A percentile compares a stretch with the other conserved stretches of the same genome.
These are phyloP conservation scores for Notodonta ziczac DNA, from an alignment of 2,888 invertebrate genomes.

Conservation along the genomic window DNA sequence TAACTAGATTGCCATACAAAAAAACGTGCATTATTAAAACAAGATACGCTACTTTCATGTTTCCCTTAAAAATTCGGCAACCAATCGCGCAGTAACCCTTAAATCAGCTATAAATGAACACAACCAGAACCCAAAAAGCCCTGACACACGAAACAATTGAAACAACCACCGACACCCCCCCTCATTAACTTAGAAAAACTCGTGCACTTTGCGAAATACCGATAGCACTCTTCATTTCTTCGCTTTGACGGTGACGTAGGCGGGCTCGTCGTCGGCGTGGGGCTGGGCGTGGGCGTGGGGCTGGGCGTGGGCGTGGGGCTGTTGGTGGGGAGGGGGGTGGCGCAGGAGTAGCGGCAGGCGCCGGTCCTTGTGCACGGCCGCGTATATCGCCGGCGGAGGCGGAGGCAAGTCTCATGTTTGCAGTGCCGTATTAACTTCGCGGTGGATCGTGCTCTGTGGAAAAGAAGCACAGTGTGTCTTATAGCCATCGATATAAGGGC, in stretches of 20 bases:
- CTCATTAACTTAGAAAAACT: conserved; percentile 56
- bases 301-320: conserved; percentile 13
- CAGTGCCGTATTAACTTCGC: conserved; percentile 92
- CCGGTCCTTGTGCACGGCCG: conserved; percentile 44
- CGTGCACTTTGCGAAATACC: conserved; percentile 81
- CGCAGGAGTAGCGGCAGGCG: conserved; percentile 50
- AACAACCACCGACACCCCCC: conserved; percentile 20
- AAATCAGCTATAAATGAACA: not conserved
- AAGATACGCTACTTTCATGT: too few relatives aligned
- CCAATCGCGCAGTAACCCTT: too few relatives aligned
- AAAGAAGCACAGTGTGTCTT: not conserved
- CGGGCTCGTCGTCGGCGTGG: conserved; percentile 49
- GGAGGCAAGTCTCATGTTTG: conserved; percentile 87
- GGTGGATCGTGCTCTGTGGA: conserved; percentile 88
- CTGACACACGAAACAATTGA: not conserved
- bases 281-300: conserved; percentile 37
- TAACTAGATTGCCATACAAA: too few relatives aligned
- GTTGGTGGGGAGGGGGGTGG: conserved; percentile 11
- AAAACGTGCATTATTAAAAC: too few relatives aligned
- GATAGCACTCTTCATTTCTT: conserved; percentile 76
- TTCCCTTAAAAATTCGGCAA: too few relatives aligned
- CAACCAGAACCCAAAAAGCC: not conserved
- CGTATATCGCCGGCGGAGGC: conserved; percentile 59
- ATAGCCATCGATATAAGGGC: not conserved
- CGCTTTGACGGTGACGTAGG: conserved; percentile 69